Evolutionary conservation across 2,888 invertebrate species (phyloP), one percentile per base, ranked within the genome.

Genomic region (Drosophila colorata): DNA sequence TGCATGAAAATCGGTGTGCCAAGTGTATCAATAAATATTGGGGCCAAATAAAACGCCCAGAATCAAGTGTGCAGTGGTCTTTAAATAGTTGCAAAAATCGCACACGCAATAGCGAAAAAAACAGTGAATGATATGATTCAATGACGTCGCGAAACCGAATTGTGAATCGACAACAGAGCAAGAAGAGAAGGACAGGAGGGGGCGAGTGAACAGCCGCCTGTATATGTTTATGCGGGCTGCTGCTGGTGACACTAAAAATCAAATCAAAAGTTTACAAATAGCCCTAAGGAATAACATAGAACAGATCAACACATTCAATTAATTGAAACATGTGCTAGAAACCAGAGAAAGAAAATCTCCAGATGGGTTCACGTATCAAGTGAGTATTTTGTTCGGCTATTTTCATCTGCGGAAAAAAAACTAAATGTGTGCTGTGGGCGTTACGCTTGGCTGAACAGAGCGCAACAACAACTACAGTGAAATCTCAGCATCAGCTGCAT

Each of bases 351-450:
- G 14, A 23, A n/a, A 37, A 46, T 43, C 77, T 44, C 28, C 59
- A 64, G 63, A 90, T 90, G 90, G 90, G 90, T 84, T 90, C 90
- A 66, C 90, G 90, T 76, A 91, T 90, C 66, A 90, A 90, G 90
- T 91, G 78, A 90, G 91, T 90, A 81, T 74, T 69, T 46, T 44
- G 20, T 52, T 44, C 47, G 48, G 37, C 23, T 64, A 72, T 63
- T 76, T 51, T 28, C 61, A 63, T 60, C 49, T 57, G 56, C 55
- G 64, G 46, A 41, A 51, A 52, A 49, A 60, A 56, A 55, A 20
- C 18, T 23, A 60, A 35, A 38, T 60, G 33, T 60, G 46, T 74
- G 59, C 66, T 74, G 81, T 85, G 84, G 89, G 91, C 88, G 91
- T 90, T 84, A 74, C 85, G 87, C 87, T 77, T 67, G 67, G 81